A percentile compares a stretch with the other conserved stretches of the same genome.
Evolutionary conservation across 1,140 invertebrate genomes (phyloP).

Genomic region (Drepana arcuata): DNA sequence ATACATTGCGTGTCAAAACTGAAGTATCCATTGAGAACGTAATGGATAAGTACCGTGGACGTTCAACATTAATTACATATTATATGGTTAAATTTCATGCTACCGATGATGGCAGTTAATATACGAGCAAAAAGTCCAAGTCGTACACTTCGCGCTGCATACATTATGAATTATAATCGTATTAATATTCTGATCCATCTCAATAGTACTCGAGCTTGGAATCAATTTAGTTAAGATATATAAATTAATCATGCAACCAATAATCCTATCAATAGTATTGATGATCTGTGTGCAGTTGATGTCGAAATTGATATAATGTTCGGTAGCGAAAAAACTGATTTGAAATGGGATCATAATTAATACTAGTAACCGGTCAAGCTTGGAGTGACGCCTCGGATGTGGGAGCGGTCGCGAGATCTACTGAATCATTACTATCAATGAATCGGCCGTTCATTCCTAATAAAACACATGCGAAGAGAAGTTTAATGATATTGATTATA

Average conservation of each 20-base stretch:
- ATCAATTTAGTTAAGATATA: conserved; percentile 21
- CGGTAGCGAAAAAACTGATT: conserved; percentile 56
- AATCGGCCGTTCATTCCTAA: conserved; percentile 53
- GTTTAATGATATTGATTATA: conserved; percentile 30
- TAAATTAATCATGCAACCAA: conserved; percentile 41
- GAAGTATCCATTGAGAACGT: conserved; percentile 36
- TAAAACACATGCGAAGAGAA: conserved; percentile 13
- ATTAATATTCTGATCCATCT: too few relatives aligned
- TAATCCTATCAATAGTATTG: conserved; percentile 46
- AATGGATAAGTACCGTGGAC: conserved; percentile 13
- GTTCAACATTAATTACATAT: conserved; percentile 26
- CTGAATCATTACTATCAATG: conserved; percentile 62
- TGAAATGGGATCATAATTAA: conserved; percentile 61
- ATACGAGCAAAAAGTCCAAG: too few relatives aligned
- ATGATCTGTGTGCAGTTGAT: conserved; percentile 33
- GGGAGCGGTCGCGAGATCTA: conserved; percentile 27
- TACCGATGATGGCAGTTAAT: conserved; percentile 20
- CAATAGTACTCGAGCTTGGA: too few relatives aligned
- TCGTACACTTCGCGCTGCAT: too few relatives aligned
- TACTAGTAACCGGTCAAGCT: conserved; percentile 47
- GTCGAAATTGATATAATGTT: conserved; percentile 45
- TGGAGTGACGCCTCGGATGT: conserved; percentile 42
- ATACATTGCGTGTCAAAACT: conserved; percentile 34
- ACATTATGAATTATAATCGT: too few relatives aligned
- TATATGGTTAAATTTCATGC: conserved; percentile 19